phyloP scores from a whole-genome alignment of 1,140 invertebrate genomes.

The Chionoecetes opilio region DNA sequence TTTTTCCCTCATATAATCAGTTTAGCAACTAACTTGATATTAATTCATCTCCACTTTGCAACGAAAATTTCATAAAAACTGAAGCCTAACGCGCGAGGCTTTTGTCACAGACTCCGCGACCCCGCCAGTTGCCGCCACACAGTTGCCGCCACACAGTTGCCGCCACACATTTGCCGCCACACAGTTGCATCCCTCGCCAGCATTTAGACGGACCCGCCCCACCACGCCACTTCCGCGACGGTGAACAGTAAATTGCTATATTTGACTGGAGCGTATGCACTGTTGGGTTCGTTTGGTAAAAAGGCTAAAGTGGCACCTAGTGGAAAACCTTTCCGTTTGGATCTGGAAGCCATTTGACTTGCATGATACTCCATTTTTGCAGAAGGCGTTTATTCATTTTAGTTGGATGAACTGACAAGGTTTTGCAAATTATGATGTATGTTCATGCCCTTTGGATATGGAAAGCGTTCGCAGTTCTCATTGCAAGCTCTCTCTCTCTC shows the following conservation, averaged over 20 bases:
- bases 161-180: too few species aligned
- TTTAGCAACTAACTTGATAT: constrained; percentile 4
- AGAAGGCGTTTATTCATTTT: neutral
- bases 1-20: neutral
- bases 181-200: too few species aligned
- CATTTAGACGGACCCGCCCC: too few species aligned
- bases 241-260: neutral
- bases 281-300: neutral
- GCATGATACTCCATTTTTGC: neutral
- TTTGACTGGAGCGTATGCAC: neutral
- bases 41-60: neutral
- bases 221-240: neutral
- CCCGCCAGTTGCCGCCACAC: neutral
- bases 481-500: neutral
- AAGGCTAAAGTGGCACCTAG: neutral
- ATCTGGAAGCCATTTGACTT: constrained; percentile 9
- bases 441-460: neutral
- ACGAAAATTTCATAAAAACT: neutral
- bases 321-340: neutral
- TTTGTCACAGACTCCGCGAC: neutral
- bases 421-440: neutral
- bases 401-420: neutral
- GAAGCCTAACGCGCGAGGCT: neutral
- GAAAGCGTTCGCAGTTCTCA: neutral
- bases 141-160: too few species aligned